Evolutionary conservation across 1,140 invertebrate genomes (phyloP), one percentile per base, ranked within the genome.

Genomic region (Meloidogyne hapla): DNA sequence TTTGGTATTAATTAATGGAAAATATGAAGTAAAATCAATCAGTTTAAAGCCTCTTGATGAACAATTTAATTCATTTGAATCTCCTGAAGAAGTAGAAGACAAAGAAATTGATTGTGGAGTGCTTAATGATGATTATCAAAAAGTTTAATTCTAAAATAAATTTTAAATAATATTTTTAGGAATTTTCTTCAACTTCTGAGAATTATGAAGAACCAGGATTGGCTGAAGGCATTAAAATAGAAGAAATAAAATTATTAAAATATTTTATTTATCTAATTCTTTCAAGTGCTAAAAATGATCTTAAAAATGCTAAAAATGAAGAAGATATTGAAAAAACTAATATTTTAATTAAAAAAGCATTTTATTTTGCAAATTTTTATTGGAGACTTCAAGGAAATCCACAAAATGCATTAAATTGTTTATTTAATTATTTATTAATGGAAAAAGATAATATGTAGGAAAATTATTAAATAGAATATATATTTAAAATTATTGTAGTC

Each of bases 341-440:
- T 75, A 68, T 13, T 10, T 13, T 42, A n/a, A n/a, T 38, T 75
- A 13, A 45, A 45, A 33, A 28, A 28, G 74, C 74, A 6, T 6
- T 25, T 38, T 75, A 75, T 67, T 75, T 69, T 45, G 61, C 74
- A 18, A 9, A 25, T 28, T 75, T 75, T 26, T 75, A 75, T 23
- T 75, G 74, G 74, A 65, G 74, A 33, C 68, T 75, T 38, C 61
- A 48, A 66, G 74, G 74, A 18, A 61, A 75, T 70, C 63, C 65
- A 25, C 15, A 21, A 9, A 28, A 25, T 26, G 61, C 74, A n/a
- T 56, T 68, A 33, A 66, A 69, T 26, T 75, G 74, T 33, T 21
- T 75, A 28, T 28, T 18, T n/a, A 15, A 26, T 21, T 72, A 67
- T 42, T 42, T 75, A 68, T 21, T 69, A 26, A 26, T 33, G 25